Conservation (phyloP, 2,797 vertebrate genomes). For the Hypotaenidia okinawae region DNA sequence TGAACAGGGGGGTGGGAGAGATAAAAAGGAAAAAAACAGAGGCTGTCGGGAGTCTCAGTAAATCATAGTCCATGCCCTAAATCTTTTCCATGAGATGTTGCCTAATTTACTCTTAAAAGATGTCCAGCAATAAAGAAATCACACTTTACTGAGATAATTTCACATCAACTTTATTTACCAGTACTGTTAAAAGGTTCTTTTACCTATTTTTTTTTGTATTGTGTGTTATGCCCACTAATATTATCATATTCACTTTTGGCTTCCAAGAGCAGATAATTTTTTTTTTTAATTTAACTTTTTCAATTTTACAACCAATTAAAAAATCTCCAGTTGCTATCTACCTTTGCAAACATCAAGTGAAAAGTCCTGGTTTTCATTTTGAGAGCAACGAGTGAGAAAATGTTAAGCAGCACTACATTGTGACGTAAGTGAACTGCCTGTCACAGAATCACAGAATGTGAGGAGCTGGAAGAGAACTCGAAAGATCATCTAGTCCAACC, state of each 20-base stretch:
- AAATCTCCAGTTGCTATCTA: background rate
- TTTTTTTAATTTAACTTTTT: background rate
- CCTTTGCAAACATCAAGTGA: background rate
- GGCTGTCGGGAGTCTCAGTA: background rate
- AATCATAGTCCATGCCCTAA: background rate
- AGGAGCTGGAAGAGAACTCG: too few relatives aligned
- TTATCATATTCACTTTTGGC: background rate
- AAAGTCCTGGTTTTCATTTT: background rate
- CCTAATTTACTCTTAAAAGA: background rate
- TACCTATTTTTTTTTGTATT: background rate
- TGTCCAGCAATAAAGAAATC: background rate
- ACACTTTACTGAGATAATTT: too few relatives aligned
- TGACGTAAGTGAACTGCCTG: background rate
- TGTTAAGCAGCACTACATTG: background rate
- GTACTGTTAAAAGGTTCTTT: background rate
- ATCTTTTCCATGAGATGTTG: background rate
- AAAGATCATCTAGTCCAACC: too few relatives aligned
- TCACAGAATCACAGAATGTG: too few relatives aligned
- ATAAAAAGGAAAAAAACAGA: too few relatives aligned
- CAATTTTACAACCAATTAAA: background rate
- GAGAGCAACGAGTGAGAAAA: background rate
- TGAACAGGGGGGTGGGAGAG: accelerated
- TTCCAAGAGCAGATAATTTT: background rate
- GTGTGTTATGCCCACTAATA: background rate
- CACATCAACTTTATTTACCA: background rate